Conservation (phyloP, 2,113 vertebrate genomes). For the Dolichallabes microphthalmus region DNA sequence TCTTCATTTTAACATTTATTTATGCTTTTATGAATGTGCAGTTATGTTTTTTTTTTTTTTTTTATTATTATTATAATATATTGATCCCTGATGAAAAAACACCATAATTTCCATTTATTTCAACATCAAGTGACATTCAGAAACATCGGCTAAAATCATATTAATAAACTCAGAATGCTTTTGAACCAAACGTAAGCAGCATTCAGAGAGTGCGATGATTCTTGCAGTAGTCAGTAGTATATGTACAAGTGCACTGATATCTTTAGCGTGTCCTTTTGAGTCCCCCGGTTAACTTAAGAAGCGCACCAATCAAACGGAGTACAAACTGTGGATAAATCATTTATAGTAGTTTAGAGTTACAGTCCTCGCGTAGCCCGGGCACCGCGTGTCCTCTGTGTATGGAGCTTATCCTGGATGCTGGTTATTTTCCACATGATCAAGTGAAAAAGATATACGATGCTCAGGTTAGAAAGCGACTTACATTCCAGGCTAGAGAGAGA, state of each 20-base stretch:
- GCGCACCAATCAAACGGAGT: conserved; percentile 43
- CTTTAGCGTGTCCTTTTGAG: conserved; percentile 29
- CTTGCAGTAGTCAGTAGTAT: not conserved
- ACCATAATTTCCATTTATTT: not conserved
- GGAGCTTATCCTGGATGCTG: conserved; percentile 25
- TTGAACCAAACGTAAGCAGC: not conserved
- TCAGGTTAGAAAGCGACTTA: conserved; percentile 64
- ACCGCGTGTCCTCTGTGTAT: conserved; percentile 34
- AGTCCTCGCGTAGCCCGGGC: conserved; percentile 32
- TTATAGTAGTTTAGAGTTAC: conserved; percentile 51
- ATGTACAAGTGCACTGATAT: conserved; percentile 21
- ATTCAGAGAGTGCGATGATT: not conserved
- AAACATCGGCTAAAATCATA: not conserved
- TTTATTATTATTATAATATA: no score
- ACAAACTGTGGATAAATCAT: conserved; percentile 50
- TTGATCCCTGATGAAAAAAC: not conserved
- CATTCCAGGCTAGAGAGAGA: conserved; percentile 56
- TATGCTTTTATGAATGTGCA: not conserved
- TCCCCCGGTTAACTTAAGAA: conserved; percentile 48
- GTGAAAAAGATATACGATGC: conserved; percentile 31
- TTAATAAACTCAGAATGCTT: not conserved
- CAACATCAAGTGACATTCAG: not conserved
- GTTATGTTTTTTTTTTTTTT: not conserved
- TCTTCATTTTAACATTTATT: not conserved
- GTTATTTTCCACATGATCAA: conserved; percentile 33